phyloP scores from a whole-genome alignment of 2,113 vertebrate species.

The Ptychochromis oligacanthus region DNA sequence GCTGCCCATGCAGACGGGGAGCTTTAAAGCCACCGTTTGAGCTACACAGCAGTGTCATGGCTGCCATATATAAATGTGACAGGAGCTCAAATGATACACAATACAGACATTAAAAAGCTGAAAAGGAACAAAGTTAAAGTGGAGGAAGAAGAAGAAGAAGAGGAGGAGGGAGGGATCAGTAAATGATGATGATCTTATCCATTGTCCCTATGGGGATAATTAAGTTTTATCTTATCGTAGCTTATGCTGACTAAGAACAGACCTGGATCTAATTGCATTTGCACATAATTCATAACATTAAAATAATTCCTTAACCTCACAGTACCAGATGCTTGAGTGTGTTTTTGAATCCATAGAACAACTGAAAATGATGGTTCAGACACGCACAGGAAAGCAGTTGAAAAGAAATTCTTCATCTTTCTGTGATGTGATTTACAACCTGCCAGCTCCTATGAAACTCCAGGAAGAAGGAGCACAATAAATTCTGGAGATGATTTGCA shows the following conservation, averaged over 20 bases:
- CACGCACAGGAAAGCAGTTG: not conserved
- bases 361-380: slow-evolving; percentile 9
- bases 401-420: slow-evolving; percentile 7
- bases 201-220: slow-evolving; percentile 58
- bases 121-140: slow-evolving; percentile 21
- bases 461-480: slow-evolving; percentile 25
- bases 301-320: slow-evolving; percentile 51
- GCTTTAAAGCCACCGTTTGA: slow-evolving; percentile 67
- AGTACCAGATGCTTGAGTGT: slow-evolving; percentile 40
- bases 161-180: slow-evolving; percentile 24
- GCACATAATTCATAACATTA: slow-evolving; percentile 59
- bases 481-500: slow-evolving; percentile 56
- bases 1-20: slow-evolving; percentile 59
- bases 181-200: slow-evolving; percentile 48
- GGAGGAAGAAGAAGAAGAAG: slow-evolving; percentile 20
- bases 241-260: slow-evolving; percentile 65
- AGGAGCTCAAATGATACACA: slow-evolving; percentile 22
- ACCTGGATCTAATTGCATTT: slow-evolving; percentile 65
- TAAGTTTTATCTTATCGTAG: slow-evolving; percentile 61
- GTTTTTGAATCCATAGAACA: slow-evolving; percentile 24
- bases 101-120: not conserved
- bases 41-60: slow-evolving; percentile 22
- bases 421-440: slow-evolving; percentile 12
- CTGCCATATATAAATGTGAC: slow-evolving; percentile 36
- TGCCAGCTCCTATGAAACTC: not conserved